Evolutionary conservation across 2,113 vertebrate genomes (phyloP).

Genomic region (Grus americana): DNA sequence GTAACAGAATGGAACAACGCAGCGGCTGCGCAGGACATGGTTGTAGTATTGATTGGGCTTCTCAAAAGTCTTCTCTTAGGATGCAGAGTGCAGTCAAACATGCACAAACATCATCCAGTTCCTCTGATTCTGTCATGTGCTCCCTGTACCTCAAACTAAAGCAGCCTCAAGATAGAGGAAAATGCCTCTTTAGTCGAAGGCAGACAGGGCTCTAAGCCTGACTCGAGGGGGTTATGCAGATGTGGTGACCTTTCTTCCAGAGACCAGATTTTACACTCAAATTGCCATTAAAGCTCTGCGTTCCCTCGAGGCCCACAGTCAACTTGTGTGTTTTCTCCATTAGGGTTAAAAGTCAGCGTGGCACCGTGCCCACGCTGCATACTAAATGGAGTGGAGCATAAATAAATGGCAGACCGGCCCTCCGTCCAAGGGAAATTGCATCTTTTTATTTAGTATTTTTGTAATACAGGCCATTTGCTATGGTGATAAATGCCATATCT

Average conservation of each 20-base stretch:
- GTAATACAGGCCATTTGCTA: background rate
- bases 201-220: slow-evolving; percentile 86
- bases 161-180: slow-evolving; percentile 78
- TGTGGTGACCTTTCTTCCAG: slow-evolving; percentile 94
- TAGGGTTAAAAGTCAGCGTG: slow-evolving; percentile 87
- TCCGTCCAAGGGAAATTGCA: background rate
- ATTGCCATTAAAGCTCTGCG: slow-evolving; percentile 88
- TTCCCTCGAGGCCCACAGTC: slow-evolving; percentile 79
- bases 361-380: slow-evolving; percentile 82
- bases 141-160: slow-evolving; percentile 81
- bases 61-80: slow-evolving; percentile 83
- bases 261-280: slow-evolving; percentile 95
- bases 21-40: slow-evolving; percentile 69
- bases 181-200: slow-evolving; percentile 80
- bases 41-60: slow-evolving; percentile 82
- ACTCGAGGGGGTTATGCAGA: slow-evolving; percentile 93
- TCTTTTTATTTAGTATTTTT: background rate
- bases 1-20: slow-evolving; percentile 74
- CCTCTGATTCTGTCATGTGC: slow-evolving; percentile 76
- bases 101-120: slow-evolving; percentile 75
- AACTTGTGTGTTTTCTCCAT: slow-evolving; percentile 76
- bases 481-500: background rate
- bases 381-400: slow-evolving; percentile 78
- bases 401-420: slow-evolving; percentile 71
- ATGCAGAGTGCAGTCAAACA: slow-evolving; percentile 83